Base-by-base conservation (phyloP, 2,113 vertebrate genomes). In the Pipra filicauda region DNA sequence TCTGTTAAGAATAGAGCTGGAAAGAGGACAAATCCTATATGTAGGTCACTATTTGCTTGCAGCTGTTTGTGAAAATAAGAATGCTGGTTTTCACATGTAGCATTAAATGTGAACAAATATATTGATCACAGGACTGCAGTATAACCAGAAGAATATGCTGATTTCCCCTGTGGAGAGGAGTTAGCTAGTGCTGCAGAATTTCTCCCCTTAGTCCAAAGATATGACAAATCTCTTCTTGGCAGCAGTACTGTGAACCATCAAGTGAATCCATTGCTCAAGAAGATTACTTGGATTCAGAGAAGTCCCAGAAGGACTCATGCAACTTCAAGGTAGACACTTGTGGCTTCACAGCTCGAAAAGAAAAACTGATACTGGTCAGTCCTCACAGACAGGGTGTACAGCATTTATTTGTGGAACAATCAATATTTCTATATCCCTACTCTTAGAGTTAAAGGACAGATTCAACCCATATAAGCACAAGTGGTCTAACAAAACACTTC, bases 281-380 rank as follows among this genome's bases (percentile, higher is more conserved):
- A 96, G 85, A 93, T 94, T 85, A 88, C 71, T 95, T 91, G 81
- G 89, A 91, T 93, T 90, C 81, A 84, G 67, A 96, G 77, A 71
- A 67, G 26, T 70, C 94, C 94, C 94, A 93, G 71, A 88, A 93
- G 91, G 89, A 91, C 6, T 41, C 55, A 20, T 31, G 41, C 8
- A 69, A 69, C 91, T 93, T 89, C 77, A 92, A 95, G 91, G 73
- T 55, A 44, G 57, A 84, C 0, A 1, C 35, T 81, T 85, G 58
- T 1, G 0, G 39, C 65, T 90, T 82, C 91, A 79, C 75, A 96
- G 57, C 24, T 51, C 7, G 7, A 64, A 90, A 49, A 82, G 46
- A 84, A 90, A 93, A 85, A 33, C 49, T 79, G 52, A 62, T 70
- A 43, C 41, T 70, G 78, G 85, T 82, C 86, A 82, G 77, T 71